Evolutionary conservation across 2,888 invertebrate genomes (phyloP), one percentile per base, ranked within the genome.

Genomic region (Ophion ventricosus): DNA sequence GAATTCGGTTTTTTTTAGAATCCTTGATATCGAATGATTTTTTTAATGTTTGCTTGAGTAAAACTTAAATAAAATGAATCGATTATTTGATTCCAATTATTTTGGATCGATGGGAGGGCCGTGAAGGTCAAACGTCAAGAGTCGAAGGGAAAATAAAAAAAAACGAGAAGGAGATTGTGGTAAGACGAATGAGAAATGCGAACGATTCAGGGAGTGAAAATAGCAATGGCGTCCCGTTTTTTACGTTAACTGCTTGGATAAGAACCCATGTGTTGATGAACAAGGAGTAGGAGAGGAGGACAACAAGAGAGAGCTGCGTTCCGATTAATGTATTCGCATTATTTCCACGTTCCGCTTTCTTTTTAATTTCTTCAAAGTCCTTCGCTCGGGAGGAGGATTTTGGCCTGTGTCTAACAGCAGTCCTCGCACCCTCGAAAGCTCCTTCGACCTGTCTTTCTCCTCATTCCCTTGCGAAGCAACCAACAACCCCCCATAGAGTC

Each of bases 341-440:
- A 7, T 40, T 40, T 49, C 4, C 49, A 2, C 49, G 49, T 49
- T 83, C 89, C 91, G 91, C 91, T 91, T 91, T 92, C 92, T 93
- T 93, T 75, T 93, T 93, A 93, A 93, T 93, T 93, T 93, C 92
- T 92, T 91, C 92, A 93, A 92, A 93, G 92, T n/a, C 88, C 83
- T 84, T 86, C 85, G 80, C 80, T 81, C 85, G 25, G n/a, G 49
- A 26, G 35, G 0, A 35, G 86, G 85, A 87, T 85, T 63, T 63
- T 74, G 73, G 23, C 17, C 35, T 35, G 11, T 23, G 61, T 74
- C 49, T 63, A 49, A 35, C 54, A 54, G 54, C 17, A 29, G 14
- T 20, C 56, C 64, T 29, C 64, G 64, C 87, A 79, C 85, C 83
- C 78, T 64, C 64, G 63, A 63, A 63, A 57, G 67, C 85, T 59